Evolutionary conservation across 2,888 invertebrate genomes (phyloP), one percentile per base, ranked within the genome.

Genomic region (Entomobrya proxima): DNA sequence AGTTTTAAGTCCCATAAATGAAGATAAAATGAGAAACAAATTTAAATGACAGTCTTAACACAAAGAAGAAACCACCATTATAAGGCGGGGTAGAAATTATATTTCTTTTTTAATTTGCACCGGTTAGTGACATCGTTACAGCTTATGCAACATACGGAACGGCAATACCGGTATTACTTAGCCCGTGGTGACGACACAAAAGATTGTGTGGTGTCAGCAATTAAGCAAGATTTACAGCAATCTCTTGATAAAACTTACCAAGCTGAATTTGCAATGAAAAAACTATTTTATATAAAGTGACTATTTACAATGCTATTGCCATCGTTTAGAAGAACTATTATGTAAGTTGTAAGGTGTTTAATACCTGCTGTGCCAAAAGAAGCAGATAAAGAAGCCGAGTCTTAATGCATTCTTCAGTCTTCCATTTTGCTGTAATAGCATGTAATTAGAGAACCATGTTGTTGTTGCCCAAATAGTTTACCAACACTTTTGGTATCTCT

Each of bases 311-410:
- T 18, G 40, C 13, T 64, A 24, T 7, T 64, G 64, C n/a, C 3
- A 15, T 69, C 44, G 32, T 61, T 40, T 69, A 44, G 9, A 44
- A n/a, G 58, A 61, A 61, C 5, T 58, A 21, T 55, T 61, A 61
- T 75, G 55, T 61, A 77, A 67, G 35, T 79, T 79, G 58, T 69
- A 27, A 47, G 52, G 67, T 52, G 72, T 50, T 50, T 47, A 40
- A 75, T 64, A 32, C 76, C 82, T 69, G 61, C 75, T 75, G 82
- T 75, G 82, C 35, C 82, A 83, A 83, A 76, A 27, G 32, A n/a
- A 21, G 50, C 0, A 15, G 40, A 18, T 64, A 75, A 75, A 52
- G 61, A 58, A 82, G 75, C 82, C 82, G 75, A 82, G 58, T 52
- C 82, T 37, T 32, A 74, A 75, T 74, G 44, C 50, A 50, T 30